A percentile compares a stretch with the other conserved stretches of the same genome.
phyloP scores from a whole-genome alignment of 2,797 vertebrate genomes.

The Numenius phaeopus region DNA sequence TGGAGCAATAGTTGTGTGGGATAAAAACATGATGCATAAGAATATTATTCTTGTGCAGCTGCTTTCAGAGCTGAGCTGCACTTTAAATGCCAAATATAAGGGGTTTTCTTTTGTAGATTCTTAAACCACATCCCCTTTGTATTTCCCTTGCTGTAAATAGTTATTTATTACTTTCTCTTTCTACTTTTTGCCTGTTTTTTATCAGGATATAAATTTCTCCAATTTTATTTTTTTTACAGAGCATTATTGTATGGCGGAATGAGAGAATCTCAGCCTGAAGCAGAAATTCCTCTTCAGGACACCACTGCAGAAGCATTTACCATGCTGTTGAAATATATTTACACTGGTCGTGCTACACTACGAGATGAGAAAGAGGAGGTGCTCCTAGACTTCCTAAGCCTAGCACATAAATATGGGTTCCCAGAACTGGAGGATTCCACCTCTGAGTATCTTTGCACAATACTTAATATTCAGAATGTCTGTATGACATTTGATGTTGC shows the following conservation, averaged over 20 bases:
- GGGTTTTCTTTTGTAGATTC: not conserved
- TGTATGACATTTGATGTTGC: constrained; percentile 97
- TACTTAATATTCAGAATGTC: constrained; percentile 94
- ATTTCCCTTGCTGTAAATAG: not conserved
- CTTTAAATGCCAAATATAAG: not conserved
- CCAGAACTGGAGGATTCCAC: constrained; percentile 96
- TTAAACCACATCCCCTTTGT: not conserved
- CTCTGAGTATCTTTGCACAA: constrained; percentile 95
- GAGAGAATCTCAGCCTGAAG: constrained; percentile 95
- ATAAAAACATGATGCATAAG: not conserved
- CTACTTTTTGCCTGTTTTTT: not conserved
- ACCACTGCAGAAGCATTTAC: constrained; percentile 94
- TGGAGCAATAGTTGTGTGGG: not conserved
- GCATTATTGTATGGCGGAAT: constrained; percentile 95
- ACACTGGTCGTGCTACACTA: constrained; percentile 94
- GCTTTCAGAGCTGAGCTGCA: not conserved
- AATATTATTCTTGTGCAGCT: not conserved
- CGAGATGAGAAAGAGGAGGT: constrained; percentile 94
- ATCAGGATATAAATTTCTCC: not conserved
- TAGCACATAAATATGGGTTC: constrained; percentile 96
- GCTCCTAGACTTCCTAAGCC: constrained; percentile 93
- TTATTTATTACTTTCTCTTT: not conserved
- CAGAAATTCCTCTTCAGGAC: constrained; percentile 94
- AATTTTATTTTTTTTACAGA: constrained; percentile 74
- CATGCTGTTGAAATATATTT: constrained; percentile 95